Evolutionary conservation across 2,888 invertebrate genomes (phyloP).

Genomic region (Trimorus sp.): DNA sequence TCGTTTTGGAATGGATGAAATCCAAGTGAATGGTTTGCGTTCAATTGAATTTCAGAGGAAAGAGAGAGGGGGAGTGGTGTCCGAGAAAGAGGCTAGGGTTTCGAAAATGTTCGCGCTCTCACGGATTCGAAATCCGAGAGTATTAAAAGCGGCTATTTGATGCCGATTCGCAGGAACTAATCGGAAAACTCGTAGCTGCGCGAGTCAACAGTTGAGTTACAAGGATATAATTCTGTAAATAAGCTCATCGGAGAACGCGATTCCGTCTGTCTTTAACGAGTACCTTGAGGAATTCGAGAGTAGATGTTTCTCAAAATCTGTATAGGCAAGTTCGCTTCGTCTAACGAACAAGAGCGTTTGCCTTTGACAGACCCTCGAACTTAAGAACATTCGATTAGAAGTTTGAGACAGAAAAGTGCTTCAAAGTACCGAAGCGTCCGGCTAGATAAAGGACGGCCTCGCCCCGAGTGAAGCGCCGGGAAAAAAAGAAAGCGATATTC

Average conservation of each 20-base stretch:
- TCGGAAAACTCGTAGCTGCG: background rate
- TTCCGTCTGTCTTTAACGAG: constrained; percentile 51
- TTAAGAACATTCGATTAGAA: constrained; percentile 67
- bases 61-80: too few relatives aligned
- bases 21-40: too few relatives aligned
- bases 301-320: constrained; percentile 62
- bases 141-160: too few relatives aligned
- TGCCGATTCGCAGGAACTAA: too few relatives aligned
- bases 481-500: constrained; percentile 58
- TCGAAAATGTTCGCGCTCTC: too few relatives aligned
- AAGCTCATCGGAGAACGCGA: constrained; percentile 29
- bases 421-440: constrained; percentile 65
- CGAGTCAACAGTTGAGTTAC: constrained; percentile 7
- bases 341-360: constrained; percentile 66
- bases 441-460: constrained; percentile 63
- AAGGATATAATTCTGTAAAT: constrained; percentile 39
- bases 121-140: too few relatives aligned
- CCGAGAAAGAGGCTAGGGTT: too few relatives aligned
- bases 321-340: constrained; percentile 63
- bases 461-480: constrained; percentile 50
- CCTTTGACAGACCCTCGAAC: constrained; percentile 66
- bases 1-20: too few relatives aligned
- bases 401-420: constrained; percentile 66
- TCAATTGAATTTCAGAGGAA: background rate
- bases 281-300: constrained; percentile 54